phyloP scores from a whole-genome alignment of 2,888 invertebrate species.

The Corythucha ciliata region DNA sequence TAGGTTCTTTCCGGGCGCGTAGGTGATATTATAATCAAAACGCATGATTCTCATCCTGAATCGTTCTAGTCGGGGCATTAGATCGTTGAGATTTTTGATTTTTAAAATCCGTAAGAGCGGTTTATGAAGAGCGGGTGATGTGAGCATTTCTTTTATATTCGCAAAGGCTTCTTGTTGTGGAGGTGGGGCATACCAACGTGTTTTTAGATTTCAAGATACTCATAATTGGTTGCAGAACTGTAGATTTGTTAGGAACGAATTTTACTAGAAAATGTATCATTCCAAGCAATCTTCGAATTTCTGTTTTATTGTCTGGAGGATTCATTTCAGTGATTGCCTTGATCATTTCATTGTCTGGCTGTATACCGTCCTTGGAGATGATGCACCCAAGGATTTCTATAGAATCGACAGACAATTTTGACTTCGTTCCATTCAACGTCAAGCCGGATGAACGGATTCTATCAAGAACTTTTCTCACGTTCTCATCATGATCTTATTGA shows the following conservation, averaged over 20 bases:
- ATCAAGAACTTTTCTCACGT: conserved; percentile 6
- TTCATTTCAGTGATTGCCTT: conserved; percentile 22
- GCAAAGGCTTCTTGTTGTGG: conserved; percentile 15
- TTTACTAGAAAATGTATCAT: conserved; percentile 9
- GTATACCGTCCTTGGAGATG: conserved; percentile 28
- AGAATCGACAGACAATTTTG: too few species aligned
- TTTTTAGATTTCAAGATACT: conserved; percentile 17
- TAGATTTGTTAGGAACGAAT: conserved; percentile 22
- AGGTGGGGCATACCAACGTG: conserved; percentile 15
- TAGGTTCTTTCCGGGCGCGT: too few species aligned
- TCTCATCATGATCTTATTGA: conserved; percentile 17
- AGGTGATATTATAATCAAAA: background rate
- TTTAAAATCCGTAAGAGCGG: too few species aligned
- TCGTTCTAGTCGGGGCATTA: too few species aligned
- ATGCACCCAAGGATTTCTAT: conserved; percentile 33
- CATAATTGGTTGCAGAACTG: conserved; percentile 16
- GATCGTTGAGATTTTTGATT: too few species aligned
- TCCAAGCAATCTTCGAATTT: conserved; percentile 23
- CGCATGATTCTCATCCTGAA: background rate
- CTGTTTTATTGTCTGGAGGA: conserved; percentile 15
- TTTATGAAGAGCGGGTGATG: too few species aligned
- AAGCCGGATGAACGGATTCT: conserved; percentile 10
- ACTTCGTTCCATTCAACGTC: conserved; percentile 10
- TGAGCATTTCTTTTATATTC: conserved; percentile 7
- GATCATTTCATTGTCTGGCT: conserved; percentile 21